Evolutionary conservation across 1,140 invertebrate species (phyloP), one percentile per base, ranked within the genome.

Genomic region (Scaptomyza pallida): DNA sequence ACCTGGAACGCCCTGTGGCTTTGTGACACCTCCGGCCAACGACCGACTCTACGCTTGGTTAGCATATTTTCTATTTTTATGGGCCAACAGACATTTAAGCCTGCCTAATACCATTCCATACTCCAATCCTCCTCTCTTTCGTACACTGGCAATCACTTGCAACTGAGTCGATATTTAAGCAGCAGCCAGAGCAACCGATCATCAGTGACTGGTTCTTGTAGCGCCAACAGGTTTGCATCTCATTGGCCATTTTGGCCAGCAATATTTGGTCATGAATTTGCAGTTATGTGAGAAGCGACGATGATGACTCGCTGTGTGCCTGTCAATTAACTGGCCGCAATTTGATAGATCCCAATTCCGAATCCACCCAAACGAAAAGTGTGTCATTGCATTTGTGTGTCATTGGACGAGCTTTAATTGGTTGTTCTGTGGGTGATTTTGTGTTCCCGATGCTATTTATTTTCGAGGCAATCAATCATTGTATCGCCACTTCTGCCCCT

Each of bases 191-290:
- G 72, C 72, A 73, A 75, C 62, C 74, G 56, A 75, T 76, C 75
- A 83, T 77, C 75, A 61, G 63, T 23, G 67, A 63, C 59, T 19
- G 54, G 62, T 71, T 71, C 37, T 30, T 30, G 56, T n/a, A 51
- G 37, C 30, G 47, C 43, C 68, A 81, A 85, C 81, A 81, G 81
- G 81, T 86, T 86, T 82, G 9, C 10, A 67, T 37, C 41, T 54
- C 73, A 50, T 57, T 59, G 47, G 55, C 37, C 33, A 62, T 51
- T 57, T 30, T 62, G 51, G 60, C 41, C 59, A 50, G 35, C 82
- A 88, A 86, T 88, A 86, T 86, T 88, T 73, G 74, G 71, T 86
- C 82, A 71, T 88, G 82, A 70, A 86, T 88, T 82, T 76, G 78
- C 74, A 75, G 82, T 86, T 82, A 88, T 88, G 74, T 88, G 82